Evolutionary conservation across 53 echinoderm and acorn worm species (phyloP).

Genomic region (Arbacia lixula): DNA sequence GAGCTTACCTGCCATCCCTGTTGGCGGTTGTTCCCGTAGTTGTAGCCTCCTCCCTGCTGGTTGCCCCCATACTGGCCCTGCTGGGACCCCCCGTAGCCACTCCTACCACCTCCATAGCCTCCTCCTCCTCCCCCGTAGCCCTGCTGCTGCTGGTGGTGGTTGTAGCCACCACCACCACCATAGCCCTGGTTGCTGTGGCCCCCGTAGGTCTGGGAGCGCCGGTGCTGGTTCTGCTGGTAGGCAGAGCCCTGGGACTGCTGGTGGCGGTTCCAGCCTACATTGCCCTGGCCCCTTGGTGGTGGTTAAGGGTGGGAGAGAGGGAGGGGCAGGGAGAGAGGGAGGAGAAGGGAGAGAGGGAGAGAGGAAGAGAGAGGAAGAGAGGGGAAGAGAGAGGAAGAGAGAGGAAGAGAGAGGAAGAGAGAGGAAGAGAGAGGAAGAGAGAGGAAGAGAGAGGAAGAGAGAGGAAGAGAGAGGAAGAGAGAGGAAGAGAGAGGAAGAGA

Average conservation of each 20-base stretch:
- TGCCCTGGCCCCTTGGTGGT: background rate
- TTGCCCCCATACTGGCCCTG: background rate
- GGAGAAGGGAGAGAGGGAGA: no score
- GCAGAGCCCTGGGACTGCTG: constrained; percentile 69
- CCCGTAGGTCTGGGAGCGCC: constrained; percentile 64
- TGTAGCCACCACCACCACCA: constrained; percentile 21
- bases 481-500: background rate
- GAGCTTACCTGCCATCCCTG: constrained; percentile 27
- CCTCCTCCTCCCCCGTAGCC: background rate
- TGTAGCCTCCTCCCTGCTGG: constrained; percentile 7
- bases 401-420: background rate
- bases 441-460: background rate
- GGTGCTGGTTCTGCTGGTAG: constrained; percentile 79
- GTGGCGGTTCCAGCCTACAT: constrained; percentile 70
- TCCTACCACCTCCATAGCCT: constrained; percentile 12
- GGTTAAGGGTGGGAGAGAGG: background rate
- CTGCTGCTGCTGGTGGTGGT: constrained; percentile 26
- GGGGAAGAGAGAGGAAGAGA: background rate
- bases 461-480: background rate
- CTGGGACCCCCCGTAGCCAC: constrained; percentile 17
- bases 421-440: background rate
- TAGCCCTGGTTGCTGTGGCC: constrained; percentile 29
- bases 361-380: background rate
- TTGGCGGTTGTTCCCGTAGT: constrained; percentile 20
- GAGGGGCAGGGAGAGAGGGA: background rate